Base-by-base conservation (phyloP, 2,888 invertebrate genomes). In the Heliconius ethilla region DNA sequence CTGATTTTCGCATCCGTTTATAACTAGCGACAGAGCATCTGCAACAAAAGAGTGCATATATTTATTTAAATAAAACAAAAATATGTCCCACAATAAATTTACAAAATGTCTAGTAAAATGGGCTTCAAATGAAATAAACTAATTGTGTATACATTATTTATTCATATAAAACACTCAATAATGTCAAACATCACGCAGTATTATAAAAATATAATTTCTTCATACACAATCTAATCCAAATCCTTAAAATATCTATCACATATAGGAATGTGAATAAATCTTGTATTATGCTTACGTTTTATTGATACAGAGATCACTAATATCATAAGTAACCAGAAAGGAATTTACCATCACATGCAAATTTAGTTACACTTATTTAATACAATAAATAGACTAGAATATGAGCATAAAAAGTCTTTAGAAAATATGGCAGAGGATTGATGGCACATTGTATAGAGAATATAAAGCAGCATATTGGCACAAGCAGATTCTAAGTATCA, bases 361-460 rank as follows among this genome's bases (percentile, higher is more conserved):
- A 77, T 78, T 79, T 78, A 79, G 76, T 80, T 78, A 77, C 65
- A 66, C 81, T 81, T 81, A 82, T 81, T 79, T 80, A 86, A 84
- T 83, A 86, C 83, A 86, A 86, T 85, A 89, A 91, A 90, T 91
- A 94, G 94, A 94, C 94, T 94, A 94, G 94, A 93, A 91, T 88
- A 92, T 94, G 94, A 94, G 94, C 94, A 94, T 90, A 89, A 89
- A 69, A 91, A 59, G 90, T 90, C 89, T 91, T 89, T 86, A 87
- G 87, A 85, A 87, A 84, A 87, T 89, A 93, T 92, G 92, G 92
- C 92, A 90, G 87, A 88, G 86, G 82, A 81, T 83, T 84, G 83
- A 92, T 92, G 92, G 92, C 92, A 92, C 92, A 87, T 86, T 77
- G 75, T 81, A 81, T 77, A 82, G 80, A 77, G 70, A 70, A 81